Evolutionary conservation across 1,140 invertebrate genomes (phyloP), one percentile per base, ranked within the genome.

Genomic region (Lepeophtheirus salmonis): DNA sequence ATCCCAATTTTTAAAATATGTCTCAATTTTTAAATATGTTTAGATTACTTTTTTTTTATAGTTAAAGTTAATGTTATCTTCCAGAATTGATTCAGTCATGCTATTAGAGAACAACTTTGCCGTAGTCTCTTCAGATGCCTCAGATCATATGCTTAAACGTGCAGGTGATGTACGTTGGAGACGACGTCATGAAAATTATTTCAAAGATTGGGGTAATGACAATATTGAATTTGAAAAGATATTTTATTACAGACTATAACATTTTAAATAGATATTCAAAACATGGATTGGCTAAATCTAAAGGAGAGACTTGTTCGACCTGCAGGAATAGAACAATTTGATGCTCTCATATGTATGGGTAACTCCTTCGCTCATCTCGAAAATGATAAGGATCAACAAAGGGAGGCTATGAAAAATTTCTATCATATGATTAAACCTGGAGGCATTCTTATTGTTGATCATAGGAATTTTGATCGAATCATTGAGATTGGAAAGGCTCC

Each of bases 121-220:
- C 55, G 79, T 90, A 1, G 80, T 82, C 2, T 89, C 86, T 16
- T 79, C 84, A 1, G 87, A 89, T 72, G 86, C 86, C 0, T 89
- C 86, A 0, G 87, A 90, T 67, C 89, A 89, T 71, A 89, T 89
- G 86, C 70, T 90, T 55, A 89, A 90, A 67, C 81, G 87, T 67
- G 87, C 87, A 0, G 71, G 89, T 1, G 86, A 87, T 66, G 79
- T 84, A 6, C 74, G 86, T 52, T 90, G 87, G 86, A 78, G 82
- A 30, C 76, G 84, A 16, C 74, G 87, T 63, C 86, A 83, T 66
- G 83, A 89, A 66, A 63, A 72, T 0, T 78, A 77, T 56, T 90
- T 86, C 66, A 84, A 89, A 65, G 78, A 81, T 41, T 89, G 86
- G 86, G 73, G 86, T 89, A 73, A 75, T 75, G 73, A 0, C 17